Evolutionary conservation across 2,888 invertebrate species (phyloP), one percentile per base, ranked within the genome.

Genomic region (Subacronicta megacephala): DNA sequence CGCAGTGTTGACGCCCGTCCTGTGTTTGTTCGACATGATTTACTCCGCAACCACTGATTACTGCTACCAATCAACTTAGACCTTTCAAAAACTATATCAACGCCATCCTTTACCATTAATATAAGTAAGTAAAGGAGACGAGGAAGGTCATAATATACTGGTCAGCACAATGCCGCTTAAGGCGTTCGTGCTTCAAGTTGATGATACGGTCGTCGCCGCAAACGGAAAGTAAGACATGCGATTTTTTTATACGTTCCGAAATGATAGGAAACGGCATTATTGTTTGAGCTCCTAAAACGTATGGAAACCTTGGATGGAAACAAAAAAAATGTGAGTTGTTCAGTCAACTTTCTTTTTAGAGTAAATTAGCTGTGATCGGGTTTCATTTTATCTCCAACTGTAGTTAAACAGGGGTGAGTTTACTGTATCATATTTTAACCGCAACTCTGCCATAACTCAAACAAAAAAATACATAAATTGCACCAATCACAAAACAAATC

Each of bases 111-210:
- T 45, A 36, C 53, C 12, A 7, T 37, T 51, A 59, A 40, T 40
- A 37, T 50, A n/a, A 58, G 61, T 62, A 61, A 50, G 55, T 38
- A 62, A 64, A 59, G 57, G 49, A 61, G 56, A 63, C 58, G 50
- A 35, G 67, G 74, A 42, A 77, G 84, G 68, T 83, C 85, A 76
- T 50, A 50, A 49, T 76, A 77, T 31, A 63, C 62, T 84, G 82
- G 90, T 75, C 72, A 66, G 61, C 65, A 64, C 63, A 64, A 69
- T 64, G 66, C 72, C 72, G 89, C 92, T 85, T 78, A 74, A 75
- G 86, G 91, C 90, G 87, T 84, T 91, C 90, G 89, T 92, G 90
- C 87, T 80, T 77, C 80, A 79, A 73, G 73, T 75, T 74, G 78
- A 73, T 78, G 90, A 90, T 91, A 92, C 82, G 80, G 88, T 88